Evolutionary conservation across 2,113 vertebrate species (phyloP).

Genomic region (Diadophis punctatus): DNA sequence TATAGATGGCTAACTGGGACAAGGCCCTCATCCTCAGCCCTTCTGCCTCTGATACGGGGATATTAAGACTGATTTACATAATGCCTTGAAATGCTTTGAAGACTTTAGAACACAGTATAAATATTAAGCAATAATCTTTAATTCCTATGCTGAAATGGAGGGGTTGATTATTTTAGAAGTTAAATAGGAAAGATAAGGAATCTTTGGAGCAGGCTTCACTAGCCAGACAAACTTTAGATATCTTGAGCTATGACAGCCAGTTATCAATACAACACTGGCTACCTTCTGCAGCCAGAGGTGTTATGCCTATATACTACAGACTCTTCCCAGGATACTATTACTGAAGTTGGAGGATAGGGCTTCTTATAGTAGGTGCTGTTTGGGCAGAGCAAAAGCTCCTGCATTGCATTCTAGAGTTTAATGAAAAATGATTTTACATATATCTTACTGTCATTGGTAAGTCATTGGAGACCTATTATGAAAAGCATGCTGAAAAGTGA

Average conservation of each 20-base stretch:
- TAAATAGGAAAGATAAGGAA: neutral
- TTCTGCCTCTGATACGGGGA: neutral
- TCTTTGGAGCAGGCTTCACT: neutral
- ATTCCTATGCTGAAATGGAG: neutral
- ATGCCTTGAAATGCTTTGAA: neutral
- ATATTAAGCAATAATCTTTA: neutral
- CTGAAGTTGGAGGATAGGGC: neutral
- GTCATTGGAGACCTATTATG: neutral
- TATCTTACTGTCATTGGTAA: neutral
- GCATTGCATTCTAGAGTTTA: neutral
- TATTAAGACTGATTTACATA: neutral
- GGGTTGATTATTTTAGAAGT: neutral
- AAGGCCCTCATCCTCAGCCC: neutral
- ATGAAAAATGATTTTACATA: neutral
- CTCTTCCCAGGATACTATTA: neutral
- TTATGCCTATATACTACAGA: neutral
- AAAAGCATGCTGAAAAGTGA: neutral
- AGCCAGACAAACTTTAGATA: neutral
- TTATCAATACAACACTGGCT: neutral
- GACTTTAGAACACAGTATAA: neutral
- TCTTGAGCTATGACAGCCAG: neutral
- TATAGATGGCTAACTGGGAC: neutral
- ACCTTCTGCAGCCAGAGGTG: neutral
- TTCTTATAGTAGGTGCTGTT: neutral
- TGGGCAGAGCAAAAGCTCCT: neutral